Base-by-base conservation (phyloP, 2,888 invertebrate genomes). In the Xestia ashworthii region DNA sequence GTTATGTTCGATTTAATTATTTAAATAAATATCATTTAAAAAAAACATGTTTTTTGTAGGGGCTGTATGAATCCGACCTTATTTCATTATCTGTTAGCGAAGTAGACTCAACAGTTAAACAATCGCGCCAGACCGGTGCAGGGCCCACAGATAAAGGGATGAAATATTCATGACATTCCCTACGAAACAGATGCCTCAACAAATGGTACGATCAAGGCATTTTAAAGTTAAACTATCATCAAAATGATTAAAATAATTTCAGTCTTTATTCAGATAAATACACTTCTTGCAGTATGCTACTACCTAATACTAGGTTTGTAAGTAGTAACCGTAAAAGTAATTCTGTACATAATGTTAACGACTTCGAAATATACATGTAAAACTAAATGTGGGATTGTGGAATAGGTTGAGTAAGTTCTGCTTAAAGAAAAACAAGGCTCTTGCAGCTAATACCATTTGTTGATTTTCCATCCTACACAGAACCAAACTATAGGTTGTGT, bases 101-200 rank as follows among this genome's bases (percentile, higher is more conserved):
- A 32, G 32, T 32, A 32, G 32, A 32, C 32, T 2, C 32, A 32
- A n/a, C n/a, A n/a, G n/a, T n/a, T n/a, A n/a, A 32, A 32, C 32
- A 32, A 32, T 32, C 32, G 32, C 32, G 32, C 32, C 32, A 32
- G 32, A 32, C 32, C 32, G n/a, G n/a, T n/a, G n/a, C n/a, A n/a
- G n/a, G n/a, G n/a, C 32, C 32, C 3, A 32, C 32, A 32, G 3
- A 32, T 32, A 32, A 32, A 32, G n/a, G n/a, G n/a, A 38, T 50
- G 25, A 44, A 73, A 62, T 19, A 38, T 72, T 82, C 69, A 72
- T 67, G 50, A 76, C 70, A 68, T 65, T 72, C 48, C 48, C 75
- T 85, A 82, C 76, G 73, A 85, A 71, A 79, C 58, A 22, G 44
- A 70, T 74, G 71, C 74, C 41, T 69, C 50, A 9, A 58, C 58